Evolutionary conservation across 2,797 vertebrate species (phyloP).

Genomic region (Nyctibius grandis): DNA sequence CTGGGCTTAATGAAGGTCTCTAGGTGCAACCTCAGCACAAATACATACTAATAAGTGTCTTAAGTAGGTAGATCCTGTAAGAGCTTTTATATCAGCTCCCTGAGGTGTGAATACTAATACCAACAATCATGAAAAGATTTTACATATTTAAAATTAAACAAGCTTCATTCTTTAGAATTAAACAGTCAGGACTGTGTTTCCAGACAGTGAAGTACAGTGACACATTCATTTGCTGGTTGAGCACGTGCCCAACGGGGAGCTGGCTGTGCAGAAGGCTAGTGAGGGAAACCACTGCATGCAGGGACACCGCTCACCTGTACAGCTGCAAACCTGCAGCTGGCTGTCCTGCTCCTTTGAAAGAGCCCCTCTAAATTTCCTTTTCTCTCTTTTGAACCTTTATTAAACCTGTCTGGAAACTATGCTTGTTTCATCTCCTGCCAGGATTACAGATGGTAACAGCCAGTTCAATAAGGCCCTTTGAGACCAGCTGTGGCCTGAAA

Average conservation of each 20-base stretch:
- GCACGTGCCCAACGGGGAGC: rapidly evolving
- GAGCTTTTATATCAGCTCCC: neutral
- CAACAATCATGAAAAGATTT: neutral
- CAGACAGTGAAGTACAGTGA: neutral
- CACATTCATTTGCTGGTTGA: neutral
- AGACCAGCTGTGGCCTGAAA: neutral
- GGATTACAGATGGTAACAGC: neutral
- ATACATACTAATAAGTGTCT: neutral
- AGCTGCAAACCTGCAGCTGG: neutral
- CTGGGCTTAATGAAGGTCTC: neutral
- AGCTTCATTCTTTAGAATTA: neutral
- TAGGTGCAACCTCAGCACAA: neutral
- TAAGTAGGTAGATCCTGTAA: neutral
- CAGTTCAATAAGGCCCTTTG: neutral
- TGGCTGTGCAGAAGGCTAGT: neutral
- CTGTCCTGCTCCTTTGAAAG: neutral
- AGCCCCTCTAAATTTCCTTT: neutral
- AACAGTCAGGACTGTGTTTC: neutral
- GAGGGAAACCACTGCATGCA: neutral
- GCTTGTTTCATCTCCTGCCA: neutral
- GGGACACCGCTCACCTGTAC: neutral
- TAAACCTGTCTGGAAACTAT: neutral
- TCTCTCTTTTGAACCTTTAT: neutral
- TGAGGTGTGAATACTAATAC: neutral
- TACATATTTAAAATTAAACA: neutral